phyloP scores from a whole-genome alignment of 2,113 vertebrate species.

The Scolopax mira region DNA sequence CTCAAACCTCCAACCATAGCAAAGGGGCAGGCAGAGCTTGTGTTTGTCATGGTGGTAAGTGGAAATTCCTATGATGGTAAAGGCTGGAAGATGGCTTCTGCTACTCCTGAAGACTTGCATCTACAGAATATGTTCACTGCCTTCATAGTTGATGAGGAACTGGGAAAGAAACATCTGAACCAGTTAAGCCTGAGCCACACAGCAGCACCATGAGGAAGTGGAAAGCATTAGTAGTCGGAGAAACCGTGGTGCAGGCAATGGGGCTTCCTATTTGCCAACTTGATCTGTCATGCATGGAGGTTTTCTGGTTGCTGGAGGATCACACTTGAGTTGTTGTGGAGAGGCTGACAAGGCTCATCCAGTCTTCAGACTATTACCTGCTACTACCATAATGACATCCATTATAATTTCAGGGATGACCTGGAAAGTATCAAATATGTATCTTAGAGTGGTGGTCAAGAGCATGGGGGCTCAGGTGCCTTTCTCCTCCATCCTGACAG shows the following conservation, averaged over 20 bases:
- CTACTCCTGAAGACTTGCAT: neutral
- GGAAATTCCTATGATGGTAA: neutral
- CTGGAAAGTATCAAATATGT: neutral
- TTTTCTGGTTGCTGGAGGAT: neutral
- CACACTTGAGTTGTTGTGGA: neutral
- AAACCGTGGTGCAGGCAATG: neutral
- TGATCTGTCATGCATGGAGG: neutral
- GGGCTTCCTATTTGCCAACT: neutral
- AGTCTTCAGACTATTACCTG: neutral
- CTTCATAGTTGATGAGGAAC: neutral
- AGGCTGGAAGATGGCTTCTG: neutral
- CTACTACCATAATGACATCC: neutral
- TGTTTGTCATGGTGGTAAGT: neutral
- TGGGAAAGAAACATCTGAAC: neutral
- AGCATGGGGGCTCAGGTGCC: fast-evolving
- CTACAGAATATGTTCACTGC: neutral
- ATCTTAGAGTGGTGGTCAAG: neutral
- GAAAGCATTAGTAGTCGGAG: neutral
- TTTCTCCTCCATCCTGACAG: neutral
- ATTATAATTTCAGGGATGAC: neutral
- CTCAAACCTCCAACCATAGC: neutral
- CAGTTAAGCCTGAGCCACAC: neutral
- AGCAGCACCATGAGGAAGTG: neutral
- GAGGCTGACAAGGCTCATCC: neutral
- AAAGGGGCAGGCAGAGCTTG: neutral